phyloP scores from a whole-genome alignment of 92 coral and sea anemone genomes.

The Porites rus region DNA sequence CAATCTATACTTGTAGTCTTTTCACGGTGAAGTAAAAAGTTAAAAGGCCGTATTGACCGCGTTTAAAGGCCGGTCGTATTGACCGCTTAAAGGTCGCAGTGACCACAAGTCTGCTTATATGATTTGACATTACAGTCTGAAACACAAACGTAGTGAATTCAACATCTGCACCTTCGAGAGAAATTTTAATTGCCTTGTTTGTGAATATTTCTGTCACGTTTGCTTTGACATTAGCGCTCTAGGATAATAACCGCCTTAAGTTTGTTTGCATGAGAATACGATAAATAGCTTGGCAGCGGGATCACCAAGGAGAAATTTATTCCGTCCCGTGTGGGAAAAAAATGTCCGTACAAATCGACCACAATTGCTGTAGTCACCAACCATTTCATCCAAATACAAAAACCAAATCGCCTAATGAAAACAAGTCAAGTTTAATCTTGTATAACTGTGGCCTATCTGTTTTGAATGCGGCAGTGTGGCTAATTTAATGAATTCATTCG shows the following conservation, averaged over 20 bases:
- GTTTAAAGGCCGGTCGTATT: conserved; percentile 2
- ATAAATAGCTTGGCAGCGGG: not conserved
- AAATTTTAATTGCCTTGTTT: conserved; percentile 25
- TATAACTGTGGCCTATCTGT: not conserved
- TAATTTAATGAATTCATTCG: conserved; percentile 20
- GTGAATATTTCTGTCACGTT: conserved; percentile 27
- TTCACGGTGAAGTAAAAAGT: conserved; percentile 7
- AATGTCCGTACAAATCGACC: not conserved
- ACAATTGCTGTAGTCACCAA: not conserved
- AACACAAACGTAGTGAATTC: not conserved
- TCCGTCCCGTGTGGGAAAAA: not conserved
- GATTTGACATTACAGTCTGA: not conserved
- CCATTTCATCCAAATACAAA: not conserved
- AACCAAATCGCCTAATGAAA: conserved; percentile 15
- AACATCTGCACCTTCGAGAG: conserved; percentile 40
- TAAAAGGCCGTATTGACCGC: conserved; percentile 29
- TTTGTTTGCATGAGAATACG: conserved; percentile 36
- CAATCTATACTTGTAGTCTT: conserved; percentile 25
- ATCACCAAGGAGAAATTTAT: not conserved
- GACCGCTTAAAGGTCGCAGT: not conserved
- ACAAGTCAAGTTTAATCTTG: not conserved
- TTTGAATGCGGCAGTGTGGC: not conserved
- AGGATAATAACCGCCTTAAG: conserved; percentile 19
- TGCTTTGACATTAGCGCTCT: conserved; percentile 30
- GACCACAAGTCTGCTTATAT: not conserved